phyloP scores from a whole-genome alignment of 1,140 invertebrate species.

The Pseudobourletiella spinata region DNA sequence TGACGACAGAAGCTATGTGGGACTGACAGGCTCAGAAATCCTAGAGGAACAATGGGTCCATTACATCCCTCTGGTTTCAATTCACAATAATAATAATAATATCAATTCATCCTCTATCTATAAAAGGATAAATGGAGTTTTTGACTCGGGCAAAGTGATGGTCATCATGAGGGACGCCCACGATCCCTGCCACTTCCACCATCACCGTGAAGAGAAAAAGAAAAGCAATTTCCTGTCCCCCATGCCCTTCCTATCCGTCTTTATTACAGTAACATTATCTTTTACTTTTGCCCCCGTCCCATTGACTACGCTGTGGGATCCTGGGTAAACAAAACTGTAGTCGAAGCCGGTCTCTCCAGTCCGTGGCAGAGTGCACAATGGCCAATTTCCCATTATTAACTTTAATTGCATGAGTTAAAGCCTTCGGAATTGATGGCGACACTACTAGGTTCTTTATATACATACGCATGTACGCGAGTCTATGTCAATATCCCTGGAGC shows the following conservation, averaged over 20 bases:
- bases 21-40: no score
- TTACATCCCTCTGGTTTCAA: background rate
- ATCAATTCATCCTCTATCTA: no score
- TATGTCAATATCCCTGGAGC: no score
- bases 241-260: background rate
- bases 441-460: no score
- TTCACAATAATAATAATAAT: no score
- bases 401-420: no score
- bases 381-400: no score
- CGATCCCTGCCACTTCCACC: background rate
- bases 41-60: background rate
- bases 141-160: background rate
- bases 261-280: background rate
- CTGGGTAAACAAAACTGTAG: background rate
- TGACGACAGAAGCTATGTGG: no score
- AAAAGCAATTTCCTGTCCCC: constrained; percentile 5
- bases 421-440: no score
- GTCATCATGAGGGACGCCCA: background rate
- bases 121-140: constrained; percentile 5
- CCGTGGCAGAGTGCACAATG: background rate
- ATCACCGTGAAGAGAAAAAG: background rate
- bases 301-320: background rate
- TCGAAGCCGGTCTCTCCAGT: background rate
- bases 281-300: background rate
- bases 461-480: no score